phyloP scores from a whole-genome alignment of 2,888 invertebrate genomes.

The Crocallis elinguaria region DNA sequence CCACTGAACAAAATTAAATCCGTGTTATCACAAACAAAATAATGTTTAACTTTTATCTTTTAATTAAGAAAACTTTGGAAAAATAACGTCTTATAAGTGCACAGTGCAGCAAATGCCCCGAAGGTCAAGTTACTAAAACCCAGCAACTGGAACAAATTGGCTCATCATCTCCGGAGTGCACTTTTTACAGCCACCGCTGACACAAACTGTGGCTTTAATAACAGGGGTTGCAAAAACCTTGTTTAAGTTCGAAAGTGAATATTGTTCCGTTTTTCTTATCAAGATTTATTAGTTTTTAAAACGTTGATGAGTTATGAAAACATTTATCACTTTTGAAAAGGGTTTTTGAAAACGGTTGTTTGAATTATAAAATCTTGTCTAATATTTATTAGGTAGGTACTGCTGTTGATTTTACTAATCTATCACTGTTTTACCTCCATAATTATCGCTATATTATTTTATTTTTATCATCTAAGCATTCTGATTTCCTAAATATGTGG shows the following conservation, averaged over 20 bases:
- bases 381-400: no score
- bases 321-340: no score
- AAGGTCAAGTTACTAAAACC: constrained; percentile 7
- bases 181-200: constrained; percentile 24
- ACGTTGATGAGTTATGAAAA: background rate
- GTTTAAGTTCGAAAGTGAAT: constrained; percentile 1
- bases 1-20: no score
- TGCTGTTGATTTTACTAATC: no score
- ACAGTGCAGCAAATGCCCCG: constrained; percentile 12
- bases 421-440: no score
- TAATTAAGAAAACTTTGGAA: background rate
- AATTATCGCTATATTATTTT: no score
- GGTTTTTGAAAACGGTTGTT: no score
- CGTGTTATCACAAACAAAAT: no score
- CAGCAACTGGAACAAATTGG: constrained; percentile 45
- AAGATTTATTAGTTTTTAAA: constrained; percentile 7
- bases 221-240: background rate
- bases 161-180: constrained; percentile 46
- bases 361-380: no score
- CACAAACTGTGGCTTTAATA: constrained; percentile 23
- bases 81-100: constrained; percentile 7
- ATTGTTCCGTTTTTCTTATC: constrained; percentile 1
- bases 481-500: no score
- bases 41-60: background rate
- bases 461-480: no score